Evolutionary conservation across 2,888 invertebrate species (phyloP).

Genomic region (Drosophila melanocephala): DNA sequence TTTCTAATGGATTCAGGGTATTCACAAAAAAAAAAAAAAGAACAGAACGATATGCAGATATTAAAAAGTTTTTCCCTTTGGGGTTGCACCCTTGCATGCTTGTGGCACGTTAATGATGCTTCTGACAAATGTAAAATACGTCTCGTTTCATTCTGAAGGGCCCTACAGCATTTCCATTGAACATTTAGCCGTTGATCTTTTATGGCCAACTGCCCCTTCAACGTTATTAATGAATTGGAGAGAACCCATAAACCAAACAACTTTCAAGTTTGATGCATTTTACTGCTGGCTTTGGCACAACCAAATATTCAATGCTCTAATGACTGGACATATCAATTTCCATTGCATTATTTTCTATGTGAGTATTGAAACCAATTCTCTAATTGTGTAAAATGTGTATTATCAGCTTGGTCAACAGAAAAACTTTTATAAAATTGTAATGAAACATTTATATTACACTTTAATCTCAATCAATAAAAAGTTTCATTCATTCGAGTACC

Average conservation of each 20-base stretch:
- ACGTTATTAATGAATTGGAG: conserved; percentile 27
- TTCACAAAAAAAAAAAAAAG: conserved; percentile 8
- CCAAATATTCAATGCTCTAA: background rate
- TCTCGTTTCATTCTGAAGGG: conserved; percentile 61
- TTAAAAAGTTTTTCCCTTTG: conserved; percentile 23
- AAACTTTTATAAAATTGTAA: background rate
- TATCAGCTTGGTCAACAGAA: background rate
- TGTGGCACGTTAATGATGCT: conserved; percentile 72
- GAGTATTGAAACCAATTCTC: background rate
- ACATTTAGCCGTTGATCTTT: conserved; percentile 53
- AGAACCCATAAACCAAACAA: conserved; percentile 3
- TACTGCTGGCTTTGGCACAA: background rate
- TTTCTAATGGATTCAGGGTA: background rate
- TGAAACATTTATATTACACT: conserved; percentile 1
- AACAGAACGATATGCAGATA: conserved; percentile 41
- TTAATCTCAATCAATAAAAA: conserved; percentile 14
- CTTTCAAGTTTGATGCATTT: background rate
- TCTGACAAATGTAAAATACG: conserved; percentile 59
- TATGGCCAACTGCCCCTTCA: conserved; percentile 28
- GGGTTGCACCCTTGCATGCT: conserved; percentile 56
- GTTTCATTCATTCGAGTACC: background rate
- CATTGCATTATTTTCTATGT: background rate
- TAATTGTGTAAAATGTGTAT: background rate
- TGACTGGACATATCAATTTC: background rate
- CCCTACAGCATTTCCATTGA: conserved; percentile 44